phyloP scores from a whole-genome alignment of 2,797 vertebrate species.

The Oreonectes daqikongensis region DNA sequence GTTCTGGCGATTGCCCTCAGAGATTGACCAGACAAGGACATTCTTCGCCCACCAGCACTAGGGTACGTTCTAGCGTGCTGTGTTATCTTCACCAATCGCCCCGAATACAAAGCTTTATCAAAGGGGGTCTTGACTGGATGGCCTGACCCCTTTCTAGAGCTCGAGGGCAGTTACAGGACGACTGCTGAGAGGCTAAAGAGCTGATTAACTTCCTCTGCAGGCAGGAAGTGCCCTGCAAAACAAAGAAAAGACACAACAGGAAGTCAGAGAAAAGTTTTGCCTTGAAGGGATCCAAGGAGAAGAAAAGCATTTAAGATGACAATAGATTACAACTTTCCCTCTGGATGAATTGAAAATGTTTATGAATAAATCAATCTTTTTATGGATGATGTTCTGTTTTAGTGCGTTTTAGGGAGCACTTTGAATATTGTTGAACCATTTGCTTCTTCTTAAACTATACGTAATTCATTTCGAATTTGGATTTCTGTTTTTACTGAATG shows the following conservation, averaged over 20 bases:
- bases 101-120: conserved; percentile 54
- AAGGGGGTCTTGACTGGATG: conserved; percentile 52
- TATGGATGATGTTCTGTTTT: neutral
- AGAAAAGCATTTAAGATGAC: conserved; percentile 45
- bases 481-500: no score
- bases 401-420: neutral
- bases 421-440: neutral
- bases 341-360: neutral
- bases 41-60: conserved; percentile 43
- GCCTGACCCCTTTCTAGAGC: conserved; percentile 69
- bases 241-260: conserved; percentile 52
- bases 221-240: conserved; percentile 56
- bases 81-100: conserved; percentile 43
- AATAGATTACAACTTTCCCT: conserved; percentile 24
- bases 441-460: no score
- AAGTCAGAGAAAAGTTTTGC: conserved; percentile 51
- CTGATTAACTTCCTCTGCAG: conserved; percentile 73
- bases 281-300: conserved; percentile 42
- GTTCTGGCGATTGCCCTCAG: conserved; percentile 54
- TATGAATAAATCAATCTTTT: conserved; percentile 1
- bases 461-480: no score
- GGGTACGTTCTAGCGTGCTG: conserved; percentile 47
- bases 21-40: conserved; percentile 65
- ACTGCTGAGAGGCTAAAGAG: conserved; percentile 80
- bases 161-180: conserved; percentile 70